Evolutionary conservation across 2,888 invertebrate genomes (phyloP), one percentile per base, ranked within the genome.

Genomic region (Scrobipalpa atriplicella): DNA sequence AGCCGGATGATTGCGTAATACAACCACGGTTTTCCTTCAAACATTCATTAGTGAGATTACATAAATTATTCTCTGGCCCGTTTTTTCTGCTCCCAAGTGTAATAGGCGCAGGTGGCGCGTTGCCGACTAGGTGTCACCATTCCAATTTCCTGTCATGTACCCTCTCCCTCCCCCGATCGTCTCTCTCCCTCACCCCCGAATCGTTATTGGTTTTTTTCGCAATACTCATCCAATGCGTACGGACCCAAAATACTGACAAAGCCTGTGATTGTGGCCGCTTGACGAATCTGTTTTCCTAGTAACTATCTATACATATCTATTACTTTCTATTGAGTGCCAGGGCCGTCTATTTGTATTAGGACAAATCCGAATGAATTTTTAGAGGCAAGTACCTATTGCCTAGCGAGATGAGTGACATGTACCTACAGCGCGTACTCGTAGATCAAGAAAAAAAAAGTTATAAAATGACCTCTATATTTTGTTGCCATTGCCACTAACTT

Each of bases 91-190:
- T 72, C 73, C 74, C 72, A 71, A 78, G 75, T 79, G 81, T 87
- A 85, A 85, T 86, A 82, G 83, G 78, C 78, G 76, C 83, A 86
- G 74, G 72, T 71, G 71, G 62, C 18, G 73, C 78, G 71, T 75
- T 74, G 70, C 74, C 73, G 78, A 78, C 73, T 77, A 80, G 79
- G 83, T 87, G 86, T 85, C 85, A 83, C 81, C 83, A 78, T 83
- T 84, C 84, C 87, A 87, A 89, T 88, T 88, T 87, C 86, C 86
- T 80, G 78, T 72, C 79, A 74, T 77, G 79, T 77, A 68, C 68
- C 67, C 67, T 71, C 72, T 73, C 70, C 71, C 52, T 38, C 10
- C 10, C 52, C 52, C 52, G 13, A 11, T 16, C 38, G 9, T 19
- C 43, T 41, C 64, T 69, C 66, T 0, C 29, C 74, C 75, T 69